Evolutionary conservation across 1,140 invertebrate species (phyloP), one percentile per base, ranked within the genome.

Genomic region (Drosophila varians): DNA sequence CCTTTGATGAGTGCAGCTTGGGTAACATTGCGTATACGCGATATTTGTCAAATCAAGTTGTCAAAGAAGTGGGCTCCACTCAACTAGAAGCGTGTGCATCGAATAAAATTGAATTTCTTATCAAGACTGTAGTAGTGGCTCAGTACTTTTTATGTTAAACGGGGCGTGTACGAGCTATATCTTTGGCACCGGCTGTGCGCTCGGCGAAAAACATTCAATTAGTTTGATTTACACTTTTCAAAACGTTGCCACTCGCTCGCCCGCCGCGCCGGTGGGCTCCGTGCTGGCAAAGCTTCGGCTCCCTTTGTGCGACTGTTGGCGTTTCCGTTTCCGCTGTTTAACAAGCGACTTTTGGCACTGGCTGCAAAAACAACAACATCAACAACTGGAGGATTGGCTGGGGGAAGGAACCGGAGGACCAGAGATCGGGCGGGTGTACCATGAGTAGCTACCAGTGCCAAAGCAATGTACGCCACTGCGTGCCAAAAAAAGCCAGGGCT

Each of bases 241-340:
- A 46, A 74, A 62, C 31, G 43, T 34, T 56, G 62, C 61, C 61
- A 54, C 47, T 43, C 56, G 16, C 7, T 43, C 46, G 16, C 7
- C 40, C 36, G 60, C 61, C 69, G 47, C 36, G 60, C 61, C 69
- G 47, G 55, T 19, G 19, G 40, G 47, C 38, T 28, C 48, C 36
- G n/a, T 45, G 52, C 38, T 65, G 31, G 28, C 52, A 55, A 53
- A 31, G 34, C 51, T 56, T 51, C 48, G 51, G 74, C 46, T 84
- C 53, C 79, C 58, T 83, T 84, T 84, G 79, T 79, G 79, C 75
- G 75, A 83, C 79, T 83, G 79, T 83, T 83, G 79, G 79, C 79
- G 74, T 83, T 83, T 83, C 79, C 79, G 79, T 83, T 83, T 83
- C 79, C 79, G 79, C 79, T 83, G 79, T 83, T 83, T 84, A 83